Conservation (phyloP, 2,888 invertebrate species). For the Thecophora atra region DNA sequence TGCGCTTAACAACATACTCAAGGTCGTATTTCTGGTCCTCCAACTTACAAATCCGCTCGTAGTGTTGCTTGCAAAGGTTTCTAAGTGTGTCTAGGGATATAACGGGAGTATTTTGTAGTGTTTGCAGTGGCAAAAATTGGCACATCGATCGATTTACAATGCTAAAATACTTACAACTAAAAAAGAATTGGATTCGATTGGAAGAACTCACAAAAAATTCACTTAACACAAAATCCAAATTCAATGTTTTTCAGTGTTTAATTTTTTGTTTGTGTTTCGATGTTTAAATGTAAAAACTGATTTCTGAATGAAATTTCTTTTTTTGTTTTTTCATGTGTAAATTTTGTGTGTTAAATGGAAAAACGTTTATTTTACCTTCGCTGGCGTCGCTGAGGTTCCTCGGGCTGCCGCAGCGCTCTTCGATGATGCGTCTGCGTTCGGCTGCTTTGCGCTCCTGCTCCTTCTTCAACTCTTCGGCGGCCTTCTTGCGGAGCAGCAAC, state of each 20-base stretch:
- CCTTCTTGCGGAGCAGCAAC: slow-evolving; percentile 99
- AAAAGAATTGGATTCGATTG: background rate
- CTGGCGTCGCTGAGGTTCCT: slow-evolving; percentile 91
- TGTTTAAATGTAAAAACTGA: background rate
- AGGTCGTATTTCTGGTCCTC: slow-evolving; percentile 98
- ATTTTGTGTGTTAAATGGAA: background rate
- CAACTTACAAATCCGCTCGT: slow-evolving; percentile 86
- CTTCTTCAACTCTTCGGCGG: slow-evolving; percentile 99
- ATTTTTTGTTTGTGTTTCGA: slow-evolving; percentile 2
- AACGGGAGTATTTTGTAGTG: slow-evolving; percentile 40
- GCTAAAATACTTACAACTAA: slow-evolving; percentile 4
- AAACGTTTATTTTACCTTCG: slow-evolving; percentile 77
- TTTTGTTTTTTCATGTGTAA: background rate
- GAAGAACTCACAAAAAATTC: background rate
- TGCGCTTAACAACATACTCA: slow-evolving; percentile 97
- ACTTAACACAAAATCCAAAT: background rate
- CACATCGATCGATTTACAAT: slow-evolving; percentile 1
- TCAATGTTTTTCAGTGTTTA: background rate
- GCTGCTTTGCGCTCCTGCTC: slow-evolving; percentile 99
- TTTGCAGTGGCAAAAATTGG: slow-evolving; percentile 9
- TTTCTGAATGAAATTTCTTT: background rate
- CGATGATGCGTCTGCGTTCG: slow-evolving; percentile 96
- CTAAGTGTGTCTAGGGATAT: slow-evolving; percentile 76
- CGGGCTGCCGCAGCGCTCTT: slow-evolving; percentile 92
- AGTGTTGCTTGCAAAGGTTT: slow-evolving; percentile 83